Base-by-base conservation (phyloP, 2,888 invertebrate genomes). In the Sphaerophoria rueppellii region DNA sequence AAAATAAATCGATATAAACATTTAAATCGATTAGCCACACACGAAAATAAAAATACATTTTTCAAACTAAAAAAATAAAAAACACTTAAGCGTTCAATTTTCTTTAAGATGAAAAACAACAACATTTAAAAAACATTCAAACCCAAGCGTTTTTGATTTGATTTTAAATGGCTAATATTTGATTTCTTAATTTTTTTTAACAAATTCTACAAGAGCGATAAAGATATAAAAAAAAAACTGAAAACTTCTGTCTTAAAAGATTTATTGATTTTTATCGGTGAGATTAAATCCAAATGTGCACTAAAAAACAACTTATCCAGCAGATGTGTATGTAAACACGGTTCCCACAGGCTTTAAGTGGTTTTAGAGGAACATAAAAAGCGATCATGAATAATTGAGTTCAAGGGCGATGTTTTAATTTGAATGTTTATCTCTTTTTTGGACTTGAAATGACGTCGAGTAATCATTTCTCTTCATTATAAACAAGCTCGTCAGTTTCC, bases 21-120 rank as follows among this genome's bases (percentile, higher is more conserved):
- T 58, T 24, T 69, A 69, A 9, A 55, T 54, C 61, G 69, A 69
- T 50, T 69, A 74, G 61, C 40, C 74, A 63, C 54, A 50, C 57
- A 65, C 14, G 12, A 32, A 60, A 69, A 43, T 11, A 54, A 60
- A 37, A 54, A 46, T 11, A n/a, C 88, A 92, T 91, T 89, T 94
- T 93, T 89, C 95, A 94, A 43, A 35, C 95, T 52, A n/a, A 16
- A 67, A 65, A 60, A 60, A 35, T 16, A 58, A 46, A 43, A 61
- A 11, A 65, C 0, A 35, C 14, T 48, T 9, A 63, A 34, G 40
- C 46, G 12, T 14, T 57, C 37, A 4, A 37, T 37, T 14, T 14
- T 57, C 16, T 24, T 24, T 3, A 16, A 24, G 1, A 24, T 24
- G 24, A 24, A 37, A 65, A 67, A 67, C 16, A 67, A 16, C 37